These are phyloP conservation scores for Calliscelio sp. DNA, from an alignment of 2,888 invertebrate genomes.

Conservation along the genomic window DNA sequence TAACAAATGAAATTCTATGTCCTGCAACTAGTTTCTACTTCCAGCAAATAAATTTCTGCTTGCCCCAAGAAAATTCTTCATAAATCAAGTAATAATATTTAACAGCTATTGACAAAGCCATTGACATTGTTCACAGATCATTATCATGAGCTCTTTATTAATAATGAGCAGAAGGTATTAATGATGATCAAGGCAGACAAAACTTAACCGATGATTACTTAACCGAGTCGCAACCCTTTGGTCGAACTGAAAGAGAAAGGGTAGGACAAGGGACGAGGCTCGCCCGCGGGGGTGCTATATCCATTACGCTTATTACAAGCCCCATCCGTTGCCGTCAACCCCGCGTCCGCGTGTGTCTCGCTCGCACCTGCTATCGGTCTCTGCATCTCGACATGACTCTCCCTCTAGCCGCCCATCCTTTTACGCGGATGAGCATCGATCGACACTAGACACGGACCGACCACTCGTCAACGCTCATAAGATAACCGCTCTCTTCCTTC, in stretches of 20 bases:
- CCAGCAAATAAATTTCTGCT: too few species aligned
- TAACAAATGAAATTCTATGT: too few species aligned
- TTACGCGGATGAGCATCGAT: constrained; percentile 85
- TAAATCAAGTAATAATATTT: too few species aligned
- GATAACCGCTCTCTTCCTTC: constrained; percentile 40
- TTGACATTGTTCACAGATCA: too few species aligned
- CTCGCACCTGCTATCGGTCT: constrained; percentile 74
- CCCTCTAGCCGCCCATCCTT: constrained; percentile 83
- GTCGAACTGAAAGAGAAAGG: constrained; percentile 65
- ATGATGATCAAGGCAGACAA: constrained; percentile 60
- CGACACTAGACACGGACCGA: constrained; percentile 78
- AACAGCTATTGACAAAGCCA: too few species aligned
- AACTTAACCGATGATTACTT: constrained; percentile 57
- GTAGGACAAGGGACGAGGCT: constrained; percentile 67
- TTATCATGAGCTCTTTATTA: too few species aligned
- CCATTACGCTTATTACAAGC: constrained; percentile 87
- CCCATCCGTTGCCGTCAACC: constrained; percentile 75
- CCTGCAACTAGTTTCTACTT: too few species aligned
- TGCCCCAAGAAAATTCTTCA: too few species aligned
- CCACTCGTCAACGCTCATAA: constrained; percentile 66
- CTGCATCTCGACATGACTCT: constrained; percentile 68
- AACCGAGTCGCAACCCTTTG: constrained; percentile 71
- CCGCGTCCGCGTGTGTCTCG: constrained; percentile 69
- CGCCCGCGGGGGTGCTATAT: constrained; percentile 86
- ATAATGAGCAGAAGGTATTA: constrained; percentile 38